Percentiles rank a stretch among this genome's conserved stretches.
phyloP scores from a whole-genome alignment of 2,113 vertebrate species.

The Arvicanthis niloticus region DNA sequence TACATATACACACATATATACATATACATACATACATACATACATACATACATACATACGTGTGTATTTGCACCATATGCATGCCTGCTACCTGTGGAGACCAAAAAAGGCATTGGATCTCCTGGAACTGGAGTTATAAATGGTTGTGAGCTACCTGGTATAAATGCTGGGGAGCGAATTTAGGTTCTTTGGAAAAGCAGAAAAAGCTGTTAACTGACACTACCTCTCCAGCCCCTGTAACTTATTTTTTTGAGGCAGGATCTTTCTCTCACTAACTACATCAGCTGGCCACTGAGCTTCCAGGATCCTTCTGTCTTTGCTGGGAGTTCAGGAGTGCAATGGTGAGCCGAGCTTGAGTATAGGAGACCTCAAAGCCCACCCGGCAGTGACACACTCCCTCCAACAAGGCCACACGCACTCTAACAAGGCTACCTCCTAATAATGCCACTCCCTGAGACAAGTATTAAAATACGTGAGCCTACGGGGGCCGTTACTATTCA shows the following conservation, averaged over 20 bases:
- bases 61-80: not conserved
- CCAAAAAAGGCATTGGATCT: not conserved
- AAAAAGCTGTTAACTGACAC: not conserved
- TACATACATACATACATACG: too few relatives aligned
- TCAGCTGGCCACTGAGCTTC: not conserved
- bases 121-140: not conserved
- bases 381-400: not conserved
- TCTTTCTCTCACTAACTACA: not conserved
- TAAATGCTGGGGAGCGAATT: not conserved
- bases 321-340: too few relatives aligned
- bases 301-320: not conserved
- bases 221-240: not conserved
- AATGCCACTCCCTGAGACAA: not conserved
- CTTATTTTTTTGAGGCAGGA: not conserved
- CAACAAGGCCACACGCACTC: not conserved
- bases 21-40: too few relatives aligned
- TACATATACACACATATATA: too few relatives aligned
- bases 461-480: not conserved
- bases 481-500: not conserved
- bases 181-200: not conserved
- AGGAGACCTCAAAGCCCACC: not conserved
- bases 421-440: not conserved
- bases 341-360: not conserved
- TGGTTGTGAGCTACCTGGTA: not conserved
- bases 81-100: not conserved